phyloP scores from a whole-genome alignment of 2,888 invertebrate species.

The Sesia apiformis region DNA sequence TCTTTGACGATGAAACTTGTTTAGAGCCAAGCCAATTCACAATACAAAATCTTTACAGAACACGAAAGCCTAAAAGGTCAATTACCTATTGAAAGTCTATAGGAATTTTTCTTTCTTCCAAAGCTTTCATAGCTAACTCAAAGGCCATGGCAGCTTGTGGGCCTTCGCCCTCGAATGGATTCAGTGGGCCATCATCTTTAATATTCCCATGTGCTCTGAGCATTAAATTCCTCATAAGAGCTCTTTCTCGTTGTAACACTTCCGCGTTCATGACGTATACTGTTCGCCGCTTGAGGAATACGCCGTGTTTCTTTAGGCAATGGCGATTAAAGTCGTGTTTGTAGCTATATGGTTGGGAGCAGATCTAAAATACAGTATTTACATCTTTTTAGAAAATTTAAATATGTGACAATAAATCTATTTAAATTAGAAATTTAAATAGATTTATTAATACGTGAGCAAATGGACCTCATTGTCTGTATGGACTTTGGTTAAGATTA shows the following conservation, averaged over 20 bases:
- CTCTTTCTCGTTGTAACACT: constrained; percentile 34
- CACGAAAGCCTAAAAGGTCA: no score
- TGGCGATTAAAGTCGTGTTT: constrained; percentile 54
- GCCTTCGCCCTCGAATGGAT: constrained; percentile 30
- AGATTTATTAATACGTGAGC: no score
- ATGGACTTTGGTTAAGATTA: no score
- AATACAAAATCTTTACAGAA: no score
- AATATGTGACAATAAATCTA: no score
- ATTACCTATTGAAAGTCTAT: constrained; percentile 13
- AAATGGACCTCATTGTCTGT: no score
- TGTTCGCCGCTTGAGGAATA: constrained; percentile 39
- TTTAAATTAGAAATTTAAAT: no score
- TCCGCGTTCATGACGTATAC: constrained; percentile 48
- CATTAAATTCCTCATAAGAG: constrained; percentile 36
- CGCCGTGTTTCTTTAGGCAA: constrained; percentile 54
- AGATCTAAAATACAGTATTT: constrained; percentile 33
- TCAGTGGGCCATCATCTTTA: constrained; percentile 25
- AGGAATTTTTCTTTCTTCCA: constrained; percentile 26
- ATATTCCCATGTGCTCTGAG: constrained; percentile 26
- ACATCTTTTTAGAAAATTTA: no score
- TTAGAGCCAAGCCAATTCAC: no score
- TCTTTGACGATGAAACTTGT: no score
- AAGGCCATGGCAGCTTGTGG: constrained; percentile 35
- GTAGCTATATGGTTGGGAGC: constrained; percentile 56
- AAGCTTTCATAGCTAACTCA: constrained; percentile 30